These are phyloP conservation scores for Drosophila kepulauana DNA, from an alignment of 1,140 invertebrate genomes.

Conservation along the genomic window DNA sequence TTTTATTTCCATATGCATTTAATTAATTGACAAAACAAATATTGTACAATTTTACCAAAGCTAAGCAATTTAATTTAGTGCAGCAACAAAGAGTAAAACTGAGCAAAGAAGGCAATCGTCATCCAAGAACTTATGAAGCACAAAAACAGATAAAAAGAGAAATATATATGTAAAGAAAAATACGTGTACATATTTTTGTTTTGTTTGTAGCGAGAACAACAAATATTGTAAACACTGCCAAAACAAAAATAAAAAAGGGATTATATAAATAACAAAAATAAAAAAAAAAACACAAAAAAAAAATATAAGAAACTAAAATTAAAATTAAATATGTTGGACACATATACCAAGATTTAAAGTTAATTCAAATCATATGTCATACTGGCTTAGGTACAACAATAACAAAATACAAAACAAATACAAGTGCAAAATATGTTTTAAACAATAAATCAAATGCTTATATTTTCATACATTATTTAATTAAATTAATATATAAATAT, in stretches of 20 bases:
- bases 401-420: conserved; percentile 60
- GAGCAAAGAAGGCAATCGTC: conserved; percentile 25
- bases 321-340: conserved; percentile 25
- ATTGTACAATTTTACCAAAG: conserved; percentile 80
- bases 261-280: conserved; percentile 18
- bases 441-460: conserved; percentile 62
- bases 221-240: conserved; percentile 75
- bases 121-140: conserved; percentile 31
- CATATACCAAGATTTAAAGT: conserved; percentile 46
- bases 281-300: conserved; percentile 45
- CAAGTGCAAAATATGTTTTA: conserved; percentile 84
- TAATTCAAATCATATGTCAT: conserved; percentile 39
- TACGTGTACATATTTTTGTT: conserved; percentile 56
- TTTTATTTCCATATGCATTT: conserved; percentile 58
- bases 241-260: conserved; percentile 61
- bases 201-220: conserved; percentile 40
- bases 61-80: conserved; percentile 58
- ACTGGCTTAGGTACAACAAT: conserved; percentile 36
- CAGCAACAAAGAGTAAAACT: conserved; percentile 39
- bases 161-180: conserved; percentile 28
- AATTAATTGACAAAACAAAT: conserved; percentile 49
- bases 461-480: conserved; percentile 47
- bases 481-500: conserved; percentile 57
- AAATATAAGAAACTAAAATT: conserved; percentile 41
- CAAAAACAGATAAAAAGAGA: conserved; percentile 1